Evolutionary conservation across 1,140 invertebrate genomes (phyloP).

Genomic region (Ceratoteleas bidentatus): DNA sequence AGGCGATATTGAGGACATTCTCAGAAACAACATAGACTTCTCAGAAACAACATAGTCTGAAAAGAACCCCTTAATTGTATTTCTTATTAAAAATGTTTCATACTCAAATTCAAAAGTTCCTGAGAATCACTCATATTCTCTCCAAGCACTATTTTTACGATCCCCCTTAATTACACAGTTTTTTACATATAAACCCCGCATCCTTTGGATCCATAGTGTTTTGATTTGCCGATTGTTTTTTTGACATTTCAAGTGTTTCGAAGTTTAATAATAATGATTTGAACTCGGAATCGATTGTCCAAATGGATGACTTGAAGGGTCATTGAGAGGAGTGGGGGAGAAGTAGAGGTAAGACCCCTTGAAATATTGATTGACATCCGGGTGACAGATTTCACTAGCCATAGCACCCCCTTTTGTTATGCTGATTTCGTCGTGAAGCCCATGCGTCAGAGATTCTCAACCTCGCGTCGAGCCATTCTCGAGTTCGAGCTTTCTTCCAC

Average conservation of each 20-base stretch:
- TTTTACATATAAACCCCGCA: too few species aligned
- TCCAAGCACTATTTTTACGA: too few species aligned
- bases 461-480: conserved; percentile 10
- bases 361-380: conserved; percentile 80
- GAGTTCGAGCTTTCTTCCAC: not conserved
- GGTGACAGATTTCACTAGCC: conserved; percentile 79
- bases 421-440: conserved; percentile 74
- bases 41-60: too few species aligned
- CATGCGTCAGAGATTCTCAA: conserved; percentile 68
- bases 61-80: too few species aligned
- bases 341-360: conserved; percentile 70
- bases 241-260: conserved; percentile 35
- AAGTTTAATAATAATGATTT: conserved; percentile 53
- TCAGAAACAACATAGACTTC: too few species aligned
- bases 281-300: conserved; percentile 49
- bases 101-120: too few species aligned
- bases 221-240: conserved; percentile 5
- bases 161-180: too few species aligned
- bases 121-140: too few species aligned
- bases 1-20: too few species aligned
- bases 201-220: too few species aligned
- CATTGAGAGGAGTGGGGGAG: conserved; percentile 54
- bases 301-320: conserved; percentile 61
- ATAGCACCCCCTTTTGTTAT: conserved; percentile 77
- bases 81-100: too few species aligned